Conservation (phyloP, 2,888 invertebrate species). For the Dicroscelio sp. region DNA sequence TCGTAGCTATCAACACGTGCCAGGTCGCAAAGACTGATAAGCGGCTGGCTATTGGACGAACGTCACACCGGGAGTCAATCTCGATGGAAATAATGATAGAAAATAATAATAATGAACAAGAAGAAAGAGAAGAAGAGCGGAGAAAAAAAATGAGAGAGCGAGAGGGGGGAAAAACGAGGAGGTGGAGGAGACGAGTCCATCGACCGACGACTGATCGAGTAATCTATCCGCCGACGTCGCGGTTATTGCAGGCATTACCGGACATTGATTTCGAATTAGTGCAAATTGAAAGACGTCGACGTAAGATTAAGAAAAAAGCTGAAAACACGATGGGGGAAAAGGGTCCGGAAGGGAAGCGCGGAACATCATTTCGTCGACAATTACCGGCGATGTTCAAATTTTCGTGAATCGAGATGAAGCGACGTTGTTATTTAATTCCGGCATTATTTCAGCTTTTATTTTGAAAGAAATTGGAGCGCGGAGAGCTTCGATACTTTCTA, state of each 20-base stretch:
- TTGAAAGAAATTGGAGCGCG: background rate
- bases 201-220: constrained; percentile 75
- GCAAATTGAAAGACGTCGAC: constrained; percentile 84
- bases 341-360: constrained; percentile 16
- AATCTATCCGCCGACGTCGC: constrained; percentile 78
- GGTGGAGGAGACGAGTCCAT: constrained; percentile 51
- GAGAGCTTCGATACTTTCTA: no score
- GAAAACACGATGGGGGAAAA: constrained; percentile 26
- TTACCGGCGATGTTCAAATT: constrained; percentile 61
- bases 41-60: constrained; percentile 82
- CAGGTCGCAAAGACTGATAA: constrained; percentile 79
- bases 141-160: constrained; percentile 55
- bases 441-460: background rate
- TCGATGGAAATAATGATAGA: constrained; percentile 82
- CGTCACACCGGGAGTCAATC: constrained; percentile 84
- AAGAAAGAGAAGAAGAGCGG: constrained; percentile 3
- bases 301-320: constrained; percentile 68
- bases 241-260: constrained; percentile 85
- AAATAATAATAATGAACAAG: constrained; percentile 66
- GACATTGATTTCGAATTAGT: constrained; percentile 90
- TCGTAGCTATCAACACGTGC: constrained; percentile 75
- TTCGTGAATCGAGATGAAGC: constrained; percentile 51
- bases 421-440: constrained; percentile 28
- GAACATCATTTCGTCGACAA: constrained; percentile 62
- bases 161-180: background rate